phyloP scores from a whole-genome alignment of 1,140 invertebrate genomes.

The Macrocentrus cingulum region DNA sequence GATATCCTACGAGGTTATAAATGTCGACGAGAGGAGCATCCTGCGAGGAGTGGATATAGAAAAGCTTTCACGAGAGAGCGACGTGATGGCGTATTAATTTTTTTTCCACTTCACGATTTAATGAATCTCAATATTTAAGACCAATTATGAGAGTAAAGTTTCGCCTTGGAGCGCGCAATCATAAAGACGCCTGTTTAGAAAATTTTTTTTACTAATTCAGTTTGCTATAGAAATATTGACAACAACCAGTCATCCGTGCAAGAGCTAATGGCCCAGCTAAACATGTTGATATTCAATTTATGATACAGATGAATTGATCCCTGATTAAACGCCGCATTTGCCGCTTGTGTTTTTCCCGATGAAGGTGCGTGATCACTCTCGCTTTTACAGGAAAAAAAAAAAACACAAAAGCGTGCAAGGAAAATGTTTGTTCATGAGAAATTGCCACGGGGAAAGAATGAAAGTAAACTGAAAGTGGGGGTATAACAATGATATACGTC shows the following conservation, averaged over 20 bases:
- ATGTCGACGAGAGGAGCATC: constrained; percentile 23
- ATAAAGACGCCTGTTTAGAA: too few species aligned
- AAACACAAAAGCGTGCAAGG: constrained; percentile 21
- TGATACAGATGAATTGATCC: constrained; percentile 31
- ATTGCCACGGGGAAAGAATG: constrained; percentile 29
- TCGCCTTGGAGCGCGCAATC: too few species aligned
- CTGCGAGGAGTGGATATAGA: constrained; percentile 16
- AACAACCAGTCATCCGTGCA: not conserved
- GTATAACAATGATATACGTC: constrained; percentile 1
- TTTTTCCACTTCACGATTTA: not conserved
- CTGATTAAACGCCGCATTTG: constrained; percentile 28
- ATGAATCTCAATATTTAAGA: not conserved
- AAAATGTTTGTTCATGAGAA: constrained; percentile 25
- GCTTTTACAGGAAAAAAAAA: constrained; percentile 28
- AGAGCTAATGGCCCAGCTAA: not conserved
- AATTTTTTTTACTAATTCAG: constrained; percentile 12
- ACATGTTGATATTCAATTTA: too few species aligned
- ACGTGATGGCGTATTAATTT: constrained; percentile 13
- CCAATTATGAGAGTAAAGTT: too few species aligned
- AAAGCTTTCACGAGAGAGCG: constrained; percentile 22
- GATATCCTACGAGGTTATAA: constrained; percentile 30
- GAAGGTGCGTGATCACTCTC: constrained; percentile 27
- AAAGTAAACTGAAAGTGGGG: constrained; percentile 26
- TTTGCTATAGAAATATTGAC: constrained; percentile 7
- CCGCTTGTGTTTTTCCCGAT: constrained; percentile 21